phyloP scores from a whole-genome alignment of 2,113 vertebrate species.

The Dascyllus trimaculatus region DNA sequence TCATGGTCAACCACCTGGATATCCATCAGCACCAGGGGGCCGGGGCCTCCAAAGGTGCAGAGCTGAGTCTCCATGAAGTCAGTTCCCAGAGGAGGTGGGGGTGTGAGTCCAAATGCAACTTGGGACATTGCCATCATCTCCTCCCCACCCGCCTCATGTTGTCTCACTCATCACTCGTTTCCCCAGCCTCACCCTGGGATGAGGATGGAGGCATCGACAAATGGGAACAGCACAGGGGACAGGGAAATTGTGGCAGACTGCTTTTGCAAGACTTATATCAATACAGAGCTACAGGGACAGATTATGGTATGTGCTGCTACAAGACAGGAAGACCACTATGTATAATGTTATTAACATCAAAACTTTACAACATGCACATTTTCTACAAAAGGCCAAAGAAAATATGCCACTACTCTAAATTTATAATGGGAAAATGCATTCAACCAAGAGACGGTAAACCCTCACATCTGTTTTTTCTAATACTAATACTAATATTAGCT shows the following conservation, averaged over 20 bases:
- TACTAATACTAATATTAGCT: too few relatives aligned
- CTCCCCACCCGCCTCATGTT: not conserved
- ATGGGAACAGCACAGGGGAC: conserved; percentile 43
- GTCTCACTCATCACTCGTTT: conserved; percentile 57
- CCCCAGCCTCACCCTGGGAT: conserved; percentile 35
- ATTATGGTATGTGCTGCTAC: too few relatives aligned
- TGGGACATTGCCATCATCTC: conserved; percentile 29
- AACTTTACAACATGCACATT: not conserved
- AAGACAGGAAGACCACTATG: too few relatives aligned
- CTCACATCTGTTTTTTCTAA: too few relatives aligned
- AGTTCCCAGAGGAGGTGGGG: conserved; percentile 42
- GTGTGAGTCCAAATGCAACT: conserved; percentile 17
- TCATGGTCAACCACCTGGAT: conserved; percentile 73
- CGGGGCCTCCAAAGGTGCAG: conserved; percentile 39
- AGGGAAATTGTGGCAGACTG: conserved; percentile 1
- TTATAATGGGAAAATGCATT: too few relatives aligned
- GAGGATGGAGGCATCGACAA: conserved; percentile 25
- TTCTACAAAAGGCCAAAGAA: not conserved
- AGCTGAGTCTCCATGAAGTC: conserved; percentile 39
- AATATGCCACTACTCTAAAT: too few relatives aligned
- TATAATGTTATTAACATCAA: too few relatives aligned
- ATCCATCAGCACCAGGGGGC: conserved; percentile 58
- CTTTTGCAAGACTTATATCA: conserved; percentile 13
- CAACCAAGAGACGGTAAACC: too few relatives aligned
- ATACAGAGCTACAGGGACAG: not conserved